phyloP scores from a whole-genome alignment of 2,888 invertebrate genomes.

The Melanchra persicariae region DNA sequence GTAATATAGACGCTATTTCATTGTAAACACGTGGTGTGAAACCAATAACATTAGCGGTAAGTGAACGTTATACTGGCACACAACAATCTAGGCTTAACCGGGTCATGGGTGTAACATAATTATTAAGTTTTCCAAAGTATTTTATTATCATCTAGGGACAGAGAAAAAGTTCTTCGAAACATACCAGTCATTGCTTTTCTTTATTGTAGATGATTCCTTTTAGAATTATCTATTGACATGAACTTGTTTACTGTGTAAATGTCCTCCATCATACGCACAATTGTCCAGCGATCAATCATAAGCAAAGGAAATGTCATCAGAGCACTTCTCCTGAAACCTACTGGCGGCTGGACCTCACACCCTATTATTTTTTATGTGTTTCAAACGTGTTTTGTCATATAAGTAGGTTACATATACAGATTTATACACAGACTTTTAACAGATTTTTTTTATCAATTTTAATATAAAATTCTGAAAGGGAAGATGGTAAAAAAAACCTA shows the following conservation, averaged over 20 bases:
- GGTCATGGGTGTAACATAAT: neutral
- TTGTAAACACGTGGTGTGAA: slow-evolving; percentile 26
- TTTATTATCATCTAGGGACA: neutral
- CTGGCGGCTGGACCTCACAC: slow-evolving; percentile 14
- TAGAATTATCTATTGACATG: slow-evolving; percentile 9
- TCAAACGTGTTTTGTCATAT: slow-evolving; percentile 14
- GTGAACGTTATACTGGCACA: slow-evolving; percentile 11
- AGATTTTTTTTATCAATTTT: slow-evolving; percentile 10
- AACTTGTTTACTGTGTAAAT: slow-evolving; percentile 27
- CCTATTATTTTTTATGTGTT: slow-evolving; percentile 45
- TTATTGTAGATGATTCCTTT: neutral
- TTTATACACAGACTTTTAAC: too few species aligned
- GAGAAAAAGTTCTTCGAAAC: neutral
- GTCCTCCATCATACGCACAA: slow-evolving; percentile 58
- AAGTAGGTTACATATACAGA: neutral
- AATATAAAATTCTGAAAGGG: slow-evolving; percentile 8
- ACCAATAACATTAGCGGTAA: slow-evolving; percentile 36
- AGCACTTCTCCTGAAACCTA: slow-evolving; percentile 14
- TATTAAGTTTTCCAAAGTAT: slow-evolving; percentile 7
- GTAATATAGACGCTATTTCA: slow-evolving; percentile 20
- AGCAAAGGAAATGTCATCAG: slow-evolving; percentile 71
- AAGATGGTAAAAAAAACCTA: slow-evolving; percentile 18
- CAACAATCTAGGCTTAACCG: slow-evolving; percentile 1
- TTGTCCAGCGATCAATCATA: slow-evolving; percentile 71
- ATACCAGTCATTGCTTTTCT: neutral